Percentiles rank a stretch among this genome's conserved stretches.
These are phyloP conservation scores for Chrosomus eos DNA, from an alignment of 2,797 vertebrate genomes.

Conservation along the genomic window DNA sequence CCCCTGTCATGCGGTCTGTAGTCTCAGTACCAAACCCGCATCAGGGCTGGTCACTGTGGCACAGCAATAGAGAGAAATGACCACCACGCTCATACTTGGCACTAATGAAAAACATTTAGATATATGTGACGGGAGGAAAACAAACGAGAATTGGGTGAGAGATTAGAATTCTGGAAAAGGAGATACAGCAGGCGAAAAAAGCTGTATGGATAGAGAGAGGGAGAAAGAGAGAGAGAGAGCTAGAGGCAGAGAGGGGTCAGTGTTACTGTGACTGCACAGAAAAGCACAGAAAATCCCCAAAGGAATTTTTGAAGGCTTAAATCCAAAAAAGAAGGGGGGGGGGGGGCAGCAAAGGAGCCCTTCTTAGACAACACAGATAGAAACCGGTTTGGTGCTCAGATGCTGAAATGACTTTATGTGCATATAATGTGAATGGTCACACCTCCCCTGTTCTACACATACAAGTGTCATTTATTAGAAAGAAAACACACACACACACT, in stretches of 20 bases:
- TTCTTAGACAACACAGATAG: constrained; percentile 23
- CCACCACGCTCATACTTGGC: constrained; percentile 21
- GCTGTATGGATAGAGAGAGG: constrained; percentile 5
- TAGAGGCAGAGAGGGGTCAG: constrained; percentile 58
- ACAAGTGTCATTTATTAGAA: neutral
- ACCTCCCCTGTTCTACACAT: neutral
- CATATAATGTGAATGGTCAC: constrained; percentile 6
- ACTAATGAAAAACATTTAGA: constrained; percentile 35
- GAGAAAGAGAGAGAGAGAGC: constrained; percentile 15
- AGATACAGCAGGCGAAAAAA: constrained; percentile 19
- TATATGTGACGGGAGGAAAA: constrained; percentile 22
- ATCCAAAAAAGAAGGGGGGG: constrained; percentile 69
- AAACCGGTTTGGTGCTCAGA: constrained; percentile 8
- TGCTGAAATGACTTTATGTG: constrained; percentile 12
- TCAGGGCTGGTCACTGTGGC: constrained; percentile 30
- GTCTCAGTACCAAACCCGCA: constrained; percentile 43
- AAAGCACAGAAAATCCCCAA: constrained; percentile 71
- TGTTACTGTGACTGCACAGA: constrained; percentile 72
- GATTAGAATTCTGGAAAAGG: constrained; percentile 8
- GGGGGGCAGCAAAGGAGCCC: neutral
- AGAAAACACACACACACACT: neutral
- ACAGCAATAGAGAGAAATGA: constrained; percentile 28
- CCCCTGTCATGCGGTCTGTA: constrained; percentile 48
- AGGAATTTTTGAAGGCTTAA: constrained; percentile 78
- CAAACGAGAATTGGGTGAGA: constrained; percentile 15